These are phyloP conservation scores for Sminthurinus signatus DNA, from an alignment of 1,140 invertebrate species.

Conservation along the genomic window DNA sequence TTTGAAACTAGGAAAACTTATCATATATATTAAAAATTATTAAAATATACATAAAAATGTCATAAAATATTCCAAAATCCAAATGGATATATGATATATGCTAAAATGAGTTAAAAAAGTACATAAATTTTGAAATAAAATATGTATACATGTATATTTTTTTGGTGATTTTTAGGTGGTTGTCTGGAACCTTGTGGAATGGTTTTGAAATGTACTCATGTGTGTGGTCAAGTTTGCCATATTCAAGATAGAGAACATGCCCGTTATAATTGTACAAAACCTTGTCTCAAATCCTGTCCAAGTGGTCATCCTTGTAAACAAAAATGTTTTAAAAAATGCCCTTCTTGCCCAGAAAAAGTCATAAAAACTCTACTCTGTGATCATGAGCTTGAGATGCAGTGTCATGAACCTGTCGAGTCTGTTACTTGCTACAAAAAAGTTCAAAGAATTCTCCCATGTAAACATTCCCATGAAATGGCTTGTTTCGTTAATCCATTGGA, in stretches of 20 bases:
- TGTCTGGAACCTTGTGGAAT: constrained; percentile 33
- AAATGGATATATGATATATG: too few species aligned
- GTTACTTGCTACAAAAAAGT: constrained; percentile 13
- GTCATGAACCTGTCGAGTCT: constrained; percentile 1
- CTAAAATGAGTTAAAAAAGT: too few species aligned
- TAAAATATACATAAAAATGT: too few species aligned
- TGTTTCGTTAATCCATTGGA: constrained; percentile 14
- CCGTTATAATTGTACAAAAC: constrained; percentile 25
- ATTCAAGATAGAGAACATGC: constrained; percentile 36
- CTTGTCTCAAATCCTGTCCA: constrained; percentile 24
- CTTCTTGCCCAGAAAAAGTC: constrained; percentile 27
- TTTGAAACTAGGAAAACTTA: too few species aligned
- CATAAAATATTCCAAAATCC: too few species aligned
- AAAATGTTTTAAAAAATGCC: constrained; percentile 25
- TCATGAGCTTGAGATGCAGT: constrained; percentile 30
- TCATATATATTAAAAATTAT: too few species aligned
- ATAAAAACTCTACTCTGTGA: constrained; percentile 28
- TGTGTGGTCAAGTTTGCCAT: constrained; percentile 42
- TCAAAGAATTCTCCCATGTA: not conserved
- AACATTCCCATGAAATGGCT: constrained; percentile 15
- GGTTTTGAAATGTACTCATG: constrained; percentile 41
- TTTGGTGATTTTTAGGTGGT: too few species aligned
- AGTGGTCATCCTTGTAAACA: constrained; percentile 29
- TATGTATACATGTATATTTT: too few species aligned
- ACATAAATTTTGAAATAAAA: too few species aligned